Evolutionary conservation across 1,140 invertebrate species (phyloP), one percentile per base, ranked within the genome.

Genomic region (Asobara japonica): DNA sequence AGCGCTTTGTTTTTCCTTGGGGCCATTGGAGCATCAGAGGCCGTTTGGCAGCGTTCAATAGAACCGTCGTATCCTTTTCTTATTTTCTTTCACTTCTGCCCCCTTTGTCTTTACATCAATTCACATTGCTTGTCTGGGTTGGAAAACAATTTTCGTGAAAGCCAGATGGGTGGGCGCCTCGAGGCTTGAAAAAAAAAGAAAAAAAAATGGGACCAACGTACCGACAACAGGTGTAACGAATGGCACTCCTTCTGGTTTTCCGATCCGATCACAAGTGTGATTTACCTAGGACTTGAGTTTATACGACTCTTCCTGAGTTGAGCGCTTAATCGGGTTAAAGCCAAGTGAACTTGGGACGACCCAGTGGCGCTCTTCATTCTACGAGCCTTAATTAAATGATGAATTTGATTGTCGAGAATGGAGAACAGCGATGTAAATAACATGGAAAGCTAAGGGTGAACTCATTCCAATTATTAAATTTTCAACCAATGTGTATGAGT

Each of bases 181-280:
- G 62, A 27, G 16, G 60, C 45, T 45, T 13, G 41, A 7, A 38
- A n/a, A 16, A 45, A 5, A n/a, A 45, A 51, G 48, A 56, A 27
- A 56, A 56, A 45, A 45, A 56, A 56, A 22, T 11, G 5, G 18
- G n/a, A 27, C 51, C 13, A 22, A 2, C 18, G 22, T 25, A 18
- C 22, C 7, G 69, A 69, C 67, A 73, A 73, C 72, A 73, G 72
- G 72, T 73, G 72, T 73, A 73, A 73, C 72, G 65, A 73, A 73
- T 69, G 60, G 72, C 60, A 8, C 65, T 22, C 62, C 22, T 31
- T 29, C 25, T 29, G 27, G 27, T 62, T 45, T 45, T 30, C 18
- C 18, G 30, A 68, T 62, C 67, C 60, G 51, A 64, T 73, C 71
- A 69, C 69, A 73, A 22, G 68, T 69, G 36, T 68, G 66, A 73